A percentile compares a stretch with the other conserved stretches of the same genome.
Evolutionary conservation across 2,113 vertebrate species (phyloP).

Genomic region (Glareola pratincola): DNA sequence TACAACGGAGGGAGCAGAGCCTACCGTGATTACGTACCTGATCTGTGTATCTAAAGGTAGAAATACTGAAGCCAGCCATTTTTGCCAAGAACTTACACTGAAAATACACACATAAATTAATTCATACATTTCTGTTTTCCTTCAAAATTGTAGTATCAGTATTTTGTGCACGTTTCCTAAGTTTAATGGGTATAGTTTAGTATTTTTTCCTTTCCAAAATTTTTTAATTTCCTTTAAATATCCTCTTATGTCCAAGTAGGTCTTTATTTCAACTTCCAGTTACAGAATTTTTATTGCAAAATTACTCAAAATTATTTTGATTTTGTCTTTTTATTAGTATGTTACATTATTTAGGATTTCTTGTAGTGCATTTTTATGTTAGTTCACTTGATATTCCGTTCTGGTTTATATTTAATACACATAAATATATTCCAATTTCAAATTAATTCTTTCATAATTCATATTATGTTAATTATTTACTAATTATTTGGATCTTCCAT

Average conservation of each 20-base stretch:
- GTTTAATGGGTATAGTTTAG: neutral
- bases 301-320: neutral
- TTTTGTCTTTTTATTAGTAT: neutral
- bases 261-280: neutral
- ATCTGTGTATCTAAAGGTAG: neutral
- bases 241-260: neutral
- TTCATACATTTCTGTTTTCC: neutral
- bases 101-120: neutral
- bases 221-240: neutral
- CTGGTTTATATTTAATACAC: neutral
- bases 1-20: neutral
- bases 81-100: neutral
- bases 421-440: neutral
- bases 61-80: neutral
- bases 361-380: neutral
- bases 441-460: neutral
- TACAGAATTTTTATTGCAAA: neutral
- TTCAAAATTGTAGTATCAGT: neutral
- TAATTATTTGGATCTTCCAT: neutral
- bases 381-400: neutral
- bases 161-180: neutral
- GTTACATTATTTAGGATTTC: neutral
- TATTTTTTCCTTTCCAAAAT: neutral
- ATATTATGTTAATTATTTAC: neutral
- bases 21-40: neutral